A percentile compares a stretch with the other conserved stretches of the same genome.
phyloP scores from a whole-genome alignment of 2,888 invertebrate species.

The Serripes groenlandicus region DNA sequence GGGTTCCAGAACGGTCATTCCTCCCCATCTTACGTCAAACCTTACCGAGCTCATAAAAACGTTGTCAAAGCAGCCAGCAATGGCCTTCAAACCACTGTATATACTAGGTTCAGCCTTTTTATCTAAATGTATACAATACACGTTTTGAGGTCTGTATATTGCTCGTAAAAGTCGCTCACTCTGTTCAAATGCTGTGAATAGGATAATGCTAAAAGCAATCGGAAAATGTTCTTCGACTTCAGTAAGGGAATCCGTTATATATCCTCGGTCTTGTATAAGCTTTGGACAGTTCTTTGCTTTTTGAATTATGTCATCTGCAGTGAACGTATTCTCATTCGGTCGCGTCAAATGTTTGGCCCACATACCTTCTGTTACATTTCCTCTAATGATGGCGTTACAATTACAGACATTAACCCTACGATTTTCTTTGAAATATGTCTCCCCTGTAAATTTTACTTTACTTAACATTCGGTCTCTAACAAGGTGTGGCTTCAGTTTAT shows the following conservation, averaged over 20 bases:
- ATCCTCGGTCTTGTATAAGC: slow-evolving; percentile 57
- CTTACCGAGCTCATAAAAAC: slow-evolving; percentile 71
- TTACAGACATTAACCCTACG: too few species aligned
- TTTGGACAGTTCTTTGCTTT: slow-evolving; percentile 52
- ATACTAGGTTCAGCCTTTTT: slow-evolving; percentile 56
- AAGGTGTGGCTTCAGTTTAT: too few species aligned
- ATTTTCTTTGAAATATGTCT: too few species aligned
- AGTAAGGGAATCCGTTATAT: slow-evolving; percentile 60
- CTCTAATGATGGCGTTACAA: too few species aligned
- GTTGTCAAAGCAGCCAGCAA: slow-evolving; percentile 76
- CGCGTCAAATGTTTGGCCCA: too few species aligned
- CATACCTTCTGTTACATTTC: too few species aligned
- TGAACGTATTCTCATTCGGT: too few species aligned
- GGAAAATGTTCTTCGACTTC: slow-evolving; percentile 71
- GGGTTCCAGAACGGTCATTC: slow-evolving; percentile 77
- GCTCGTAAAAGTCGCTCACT: slow-evolving; percentile 75
- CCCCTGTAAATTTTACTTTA: too few species aligned
- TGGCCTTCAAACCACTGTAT: slow-evolving; percentile 47
- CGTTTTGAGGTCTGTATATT: slow-evolving; percentile 81
- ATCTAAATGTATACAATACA: slow-evolving; percentile 82
- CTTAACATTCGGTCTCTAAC: too few species aligned
- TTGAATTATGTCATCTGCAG: background rate
- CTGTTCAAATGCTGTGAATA: slow-evolving; percentile 73
- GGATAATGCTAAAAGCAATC: slow-evolving; percentile 76
- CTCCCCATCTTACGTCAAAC: slow-evolving; percentile 78